Evolutionary conservation across 2,113 vertebrate genomes (phyloP).

Genomic region (Actinemys pallida): DNA sequence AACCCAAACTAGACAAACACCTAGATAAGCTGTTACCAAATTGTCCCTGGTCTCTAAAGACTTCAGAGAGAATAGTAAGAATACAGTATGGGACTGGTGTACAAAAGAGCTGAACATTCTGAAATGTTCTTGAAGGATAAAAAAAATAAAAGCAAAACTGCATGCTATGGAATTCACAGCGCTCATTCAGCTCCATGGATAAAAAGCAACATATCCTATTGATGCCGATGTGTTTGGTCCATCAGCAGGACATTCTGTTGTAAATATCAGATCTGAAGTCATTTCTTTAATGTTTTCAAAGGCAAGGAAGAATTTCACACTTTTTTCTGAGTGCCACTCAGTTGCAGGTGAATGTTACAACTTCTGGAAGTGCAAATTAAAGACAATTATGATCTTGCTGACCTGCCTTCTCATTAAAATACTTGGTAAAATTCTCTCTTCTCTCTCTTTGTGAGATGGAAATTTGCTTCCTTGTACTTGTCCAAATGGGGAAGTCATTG

Average conservation of each 20-base stretch:
- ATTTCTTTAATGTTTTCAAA: constrained; percentile 60
- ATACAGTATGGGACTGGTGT: background rate
- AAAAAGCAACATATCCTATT: constrained; percentile 20
- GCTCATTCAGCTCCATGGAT: constrained; percentile 28
- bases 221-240: constrained; percentile 1
- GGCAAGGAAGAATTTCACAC: background rate
- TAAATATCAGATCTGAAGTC: constrained; percentile 53
- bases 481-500: background rate
- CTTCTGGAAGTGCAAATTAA: constrained; percentile 62
- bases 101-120: background rate
- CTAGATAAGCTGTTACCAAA: constrained; percentile 44
- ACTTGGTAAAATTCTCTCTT: constrained; percentile 27
- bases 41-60: background rate
- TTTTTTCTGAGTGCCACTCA: constrained; percentile 33
- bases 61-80: background rate
- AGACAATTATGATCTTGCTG: constrained; percentile 65
- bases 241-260: constrained; percentile 65
- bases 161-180: background rate
- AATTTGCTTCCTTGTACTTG: constrained; percentile 8
- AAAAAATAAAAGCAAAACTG: constrained; percentile 25
- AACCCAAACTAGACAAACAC: constrained; percentile 40
- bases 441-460: background rate
- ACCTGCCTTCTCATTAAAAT: constrained; percentile 56
- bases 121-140: background rate
- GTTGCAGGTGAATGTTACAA: constrained; percentile 58